Conservation (phyloP, 2,113 vertebrate species). For the Riparia riparia region DNA sequence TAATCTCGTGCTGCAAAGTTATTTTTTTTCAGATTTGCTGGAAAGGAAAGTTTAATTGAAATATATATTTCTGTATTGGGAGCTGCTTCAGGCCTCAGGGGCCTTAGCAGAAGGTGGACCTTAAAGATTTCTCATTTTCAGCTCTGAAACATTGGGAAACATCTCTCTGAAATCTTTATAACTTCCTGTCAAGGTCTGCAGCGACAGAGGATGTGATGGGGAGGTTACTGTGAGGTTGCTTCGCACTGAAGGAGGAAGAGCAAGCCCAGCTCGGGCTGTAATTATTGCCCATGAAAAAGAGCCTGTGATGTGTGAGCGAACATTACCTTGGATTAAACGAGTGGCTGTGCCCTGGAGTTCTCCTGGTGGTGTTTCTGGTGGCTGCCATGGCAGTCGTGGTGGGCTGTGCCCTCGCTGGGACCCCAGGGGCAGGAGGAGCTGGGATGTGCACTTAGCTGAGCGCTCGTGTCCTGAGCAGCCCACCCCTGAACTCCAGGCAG, state of each 20-base stretch:
- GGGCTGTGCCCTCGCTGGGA: not conserved
- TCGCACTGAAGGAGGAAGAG: not conserved
- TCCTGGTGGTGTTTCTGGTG: not conserved
- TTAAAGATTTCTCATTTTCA: not conserved
- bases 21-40: not conserved
- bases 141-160: not conserved
- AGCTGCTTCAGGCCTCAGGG: not conserved
- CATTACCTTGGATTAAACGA: not conserved
- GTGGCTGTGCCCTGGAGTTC: not conserved
- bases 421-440: not conserved
- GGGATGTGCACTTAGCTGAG: not conserved
- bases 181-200: not conserved
- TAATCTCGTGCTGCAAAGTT: not conserved
- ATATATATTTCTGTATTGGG: rapidly evolving
- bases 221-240: not conserved
- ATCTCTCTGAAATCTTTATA: not conserved
- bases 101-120: not conserved
- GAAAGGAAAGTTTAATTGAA: not conserved
- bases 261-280: not conserved
- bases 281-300: not conserved
- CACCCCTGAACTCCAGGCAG: not conserved
- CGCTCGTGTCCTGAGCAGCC: rapidly evolving
- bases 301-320: not conserved
- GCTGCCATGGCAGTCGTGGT: not conserved
- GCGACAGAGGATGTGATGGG: not conserved